Evolutionary conservation across 2,888 invertebrate species (phyloP), one percentile per base, ranked within the genome.

Genomic region (Tetragonula carbonaria): DNA sequence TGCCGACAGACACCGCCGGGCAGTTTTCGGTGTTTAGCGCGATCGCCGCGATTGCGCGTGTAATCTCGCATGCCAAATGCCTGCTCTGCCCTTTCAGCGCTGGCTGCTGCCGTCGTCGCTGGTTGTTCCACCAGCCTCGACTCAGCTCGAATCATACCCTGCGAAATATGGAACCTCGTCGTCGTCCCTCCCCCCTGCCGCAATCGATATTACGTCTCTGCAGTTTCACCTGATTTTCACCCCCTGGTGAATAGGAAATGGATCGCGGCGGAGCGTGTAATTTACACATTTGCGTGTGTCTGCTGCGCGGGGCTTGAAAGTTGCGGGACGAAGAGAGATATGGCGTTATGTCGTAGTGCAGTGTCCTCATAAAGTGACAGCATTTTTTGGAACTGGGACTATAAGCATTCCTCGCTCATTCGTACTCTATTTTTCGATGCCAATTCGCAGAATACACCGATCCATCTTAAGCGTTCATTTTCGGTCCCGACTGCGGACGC

Each of bases 31-130:
- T 82, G 81, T 86, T 86, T 82, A 86, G 62, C 74, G 75, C 85
- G 85, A 86, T 86, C 84, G 51, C 73, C 51, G 57, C 82, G 81
- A 86, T 83, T 77, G 75, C 76, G 79, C 76, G 86, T 74, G 85
- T 79, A 85, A 85, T 85, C 82, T 74, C 70, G 82, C 85, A 70
- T 86, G 82, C 85, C 76, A 86, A 86, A 82, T 77, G 79, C 88
- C 72, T 78, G 85, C 63, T 45, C 45, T 85, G 82, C 78, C 73
- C 75, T 86, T 85, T 87, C 88, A 79, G 38, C 80, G 66, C 55
- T 51, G 14, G 21, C 57, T 23, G 59, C 28, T 28, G 28, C 28
- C 28, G 28, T 76, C 38, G 38, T 38, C 38, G 38, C 38, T 38
- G 6, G 73, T 75, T 72, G 74, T 77, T 74, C 75, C 55, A 62